Base-by-base conservation (phyloP, 2,888 invertebrate genomes). In the Carpatolechia fugitivella region DNA sequence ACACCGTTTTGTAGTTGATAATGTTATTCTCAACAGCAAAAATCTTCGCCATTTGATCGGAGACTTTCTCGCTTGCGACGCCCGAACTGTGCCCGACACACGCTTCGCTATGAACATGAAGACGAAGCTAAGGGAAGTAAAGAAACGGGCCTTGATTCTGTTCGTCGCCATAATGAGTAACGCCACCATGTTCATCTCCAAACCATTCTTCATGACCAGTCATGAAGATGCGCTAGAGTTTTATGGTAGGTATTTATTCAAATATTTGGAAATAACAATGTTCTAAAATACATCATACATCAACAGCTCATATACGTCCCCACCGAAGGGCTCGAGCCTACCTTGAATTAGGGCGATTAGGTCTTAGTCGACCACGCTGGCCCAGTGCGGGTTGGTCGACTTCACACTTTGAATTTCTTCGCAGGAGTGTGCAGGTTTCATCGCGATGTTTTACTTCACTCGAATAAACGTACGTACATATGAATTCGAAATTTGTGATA, bases 141-240 rank as follows among this genome's bases (percentile, higher is more conserved):
- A 66, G 51, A 61, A 58, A 38, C 52, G 66, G n/a, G 62, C 64
- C 20, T 49, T 64, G 8, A 47, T 63, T 2, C 62, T 60, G 53
- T 66, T 65, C 65, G 10, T 49, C 10, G 46, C 63, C 18, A 61
- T 66, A 18, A 54, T 65, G 0, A 53, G 56, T 0, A 65, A 65
- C 38, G 62, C 63, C 0, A 49, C 61, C 0, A 20, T 62, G 0
- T 66, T 66, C 30, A 11, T 60, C 3, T 0, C 49, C 3, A 57
- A 55, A 24, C 60, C 66, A 0, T 16, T 62, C 1, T 7, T 66
- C 0, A 16, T 10, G 7, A 59, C 65, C 8, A 65, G 65, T 0
- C 55, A 57, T 51, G 64, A 65, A 40, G 64, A 65, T 13, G 1
- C 10, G 1, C 36, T 54, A 10, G 52, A 30, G 14, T 47, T 51